phyloP scores from a whole-genome alignment of 2,888 invertebrate species.

The Xestia xanthographa region DNA sequence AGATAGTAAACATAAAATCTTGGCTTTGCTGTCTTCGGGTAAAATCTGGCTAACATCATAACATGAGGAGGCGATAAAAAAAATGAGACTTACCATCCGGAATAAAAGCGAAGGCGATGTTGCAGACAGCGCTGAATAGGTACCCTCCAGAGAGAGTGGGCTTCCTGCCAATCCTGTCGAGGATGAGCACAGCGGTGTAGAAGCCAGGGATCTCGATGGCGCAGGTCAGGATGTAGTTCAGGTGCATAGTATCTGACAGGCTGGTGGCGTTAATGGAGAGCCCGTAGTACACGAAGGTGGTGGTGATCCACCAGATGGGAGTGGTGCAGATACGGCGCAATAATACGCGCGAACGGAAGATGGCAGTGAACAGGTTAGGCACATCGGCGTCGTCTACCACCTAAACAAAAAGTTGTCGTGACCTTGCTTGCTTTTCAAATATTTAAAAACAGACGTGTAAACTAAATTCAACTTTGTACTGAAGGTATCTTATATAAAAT shows the following conservation, averaged over 20 bases:
- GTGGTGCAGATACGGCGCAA: conserved; percentile 91
- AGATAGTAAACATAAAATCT: neutral
- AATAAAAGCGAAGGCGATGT: conserved; percentile 85
- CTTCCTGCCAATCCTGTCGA: conserved; percentile 92
- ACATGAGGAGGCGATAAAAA: neutral
- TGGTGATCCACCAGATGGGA: conserved; percentile 94
- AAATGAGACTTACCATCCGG: conserved; percentile 84
- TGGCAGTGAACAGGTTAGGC: conserved; percentile 75
- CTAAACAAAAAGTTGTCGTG: conserved; percentile 7
- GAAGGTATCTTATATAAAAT: too few relatives aligned
- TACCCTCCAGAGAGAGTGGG: conserved; percentile 90
- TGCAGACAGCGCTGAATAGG: conserved; percentile 90
- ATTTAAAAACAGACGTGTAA: neutral
- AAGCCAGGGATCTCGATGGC: conserved; percentile 94
- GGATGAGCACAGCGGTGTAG: conserved; percentile 90
- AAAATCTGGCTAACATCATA: neutral
- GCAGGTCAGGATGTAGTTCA: conserved; percentile 92
- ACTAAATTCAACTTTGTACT: neutral
- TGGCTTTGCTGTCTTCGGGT: neutral
- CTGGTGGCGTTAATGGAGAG: conserved; percentile 94
- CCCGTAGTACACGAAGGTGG: conserved; percentile 95
- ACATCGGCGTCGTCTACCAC: conserved; percentile 50
- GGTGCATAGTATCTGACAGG: conserved; percentile 93
- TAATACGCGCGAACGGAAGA: conserved; percentile 88
- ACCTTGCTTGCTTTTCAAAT: neutral